Base-by-base conservation (phyloP, 23 tunicate species). In the Trididemnum nubilum region DNA sequence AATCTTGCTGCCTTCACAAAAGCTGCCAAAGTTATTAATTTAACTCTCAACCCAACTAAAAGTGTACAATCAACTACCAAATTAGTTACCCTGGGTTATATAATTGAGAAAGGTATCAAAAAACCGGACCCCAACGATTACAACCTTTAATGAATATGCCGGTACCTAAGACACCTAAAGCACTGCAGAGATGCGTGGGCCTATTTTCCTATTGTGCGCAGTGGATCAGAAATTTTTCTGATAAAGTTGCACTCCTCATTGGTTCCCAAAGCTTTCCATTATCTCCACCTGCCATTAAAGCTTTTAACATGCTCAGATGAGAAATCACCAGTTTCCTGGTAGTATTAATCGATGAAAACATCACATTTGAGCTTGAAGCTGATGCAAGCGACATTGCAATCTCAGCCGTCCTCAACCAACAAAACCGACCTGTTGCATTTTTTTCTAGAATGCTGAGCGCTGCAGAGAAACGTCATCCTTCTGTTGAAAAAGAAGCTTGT, bases 171-270 rank as follows among this genome's bases (percentile, higher is more conserved):
- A 12, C 28, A n/a, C n/a, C 26, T 12, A 24, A 24, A 22, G 28
- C 29, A 61, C 26, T 24, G 29, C 26, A 61, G n/a, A 5, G 29
- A 3, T 22, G 29, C n/a, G 18, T 61, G 4, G 67, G 67, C 5
- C 4, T 9, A 12, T 3, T 61, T 61, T 22, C 67, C 28, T 61
- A 61, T 24, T 61, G n/a, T 61, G 26, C 67, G 25, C 67, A 61
- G 67, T 61, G 67, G 67, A 61, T 61, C 26, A 22, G 67, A 61
- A 21, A 61, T 61, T 61, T 61, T 61, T 61, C 67, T 21, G 67
- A 22, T 21, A 61, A 61, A 61, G n/a, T 24, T 21, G 29, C 26
- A 61, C 29, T n/a, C 4, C 29, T 61, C 18, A 5, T 61, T 15
- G 28, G 29, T 3, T 4, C 26, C 26, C 26, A 22, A 61, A n/a